These are phyloP conservation scores for Threskiornis aethiopicus DNA, from an alignment of 2,797 vertebrate species.

Conservation along the genomic window DNA sequence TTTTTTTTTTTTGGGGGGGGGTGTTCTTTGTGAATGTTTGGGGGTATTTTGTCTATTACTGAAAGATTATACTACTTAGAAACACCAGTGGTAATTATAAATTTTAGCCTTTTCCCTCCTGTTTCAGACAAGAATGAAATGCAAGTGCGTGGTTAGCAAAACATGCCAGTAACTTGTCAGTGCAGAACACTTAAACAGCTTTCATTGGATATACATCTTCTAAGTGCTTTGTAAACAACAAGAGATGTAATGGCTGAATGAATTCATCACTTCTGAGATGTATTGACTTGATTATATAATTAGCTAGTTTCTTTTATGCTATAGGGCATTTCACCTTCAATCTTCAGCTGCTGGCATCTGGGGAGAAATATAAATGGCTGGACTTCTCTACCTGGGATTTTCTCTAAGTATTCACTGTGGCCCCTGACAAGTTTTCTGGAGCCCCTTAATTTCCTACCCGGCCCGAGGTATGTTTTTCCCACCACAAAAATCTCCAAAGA, in stretches of 20 bases:
- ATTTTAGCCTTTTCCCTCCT: background rate
- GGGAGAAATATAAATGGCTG: background rate
- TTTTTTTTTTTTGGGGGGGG: no score
- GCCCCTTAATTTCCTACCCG: background rate
- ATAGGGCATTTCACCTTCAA: background rate
- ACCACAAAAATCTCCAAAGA: background rate
- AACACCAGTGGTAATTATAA: background rate
- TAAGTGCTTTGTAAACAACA: background rate
- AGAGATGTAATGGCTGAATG: background rate
- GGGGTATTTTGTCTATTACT: background rate
- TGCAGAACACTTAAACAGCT: background rate
- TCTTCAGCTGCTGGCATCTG: background rate
- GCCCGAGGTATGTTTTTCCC: fast-evolving
- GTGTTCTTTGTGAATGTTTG: background rate
- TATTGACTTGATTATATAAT: background rate
- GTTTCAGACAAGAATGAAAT: background rate
- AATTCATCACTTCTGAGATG: background rate
- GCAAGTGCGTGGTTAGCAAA: background rate
- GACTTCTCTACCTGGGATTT: background rate
- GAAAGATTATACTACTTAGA: background rate
- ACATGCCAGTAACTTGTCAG: background rate
- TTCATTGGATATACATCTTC: background rate
- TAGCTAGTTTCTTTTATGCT: background rate
- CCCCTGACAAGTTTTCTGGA: background rate
- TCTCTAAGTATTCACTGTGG: background rate